phyloP scores from a whole-genome alignment of 2,797 vertebrate genomes.

The Tauraco hartlaubi region DNA sequence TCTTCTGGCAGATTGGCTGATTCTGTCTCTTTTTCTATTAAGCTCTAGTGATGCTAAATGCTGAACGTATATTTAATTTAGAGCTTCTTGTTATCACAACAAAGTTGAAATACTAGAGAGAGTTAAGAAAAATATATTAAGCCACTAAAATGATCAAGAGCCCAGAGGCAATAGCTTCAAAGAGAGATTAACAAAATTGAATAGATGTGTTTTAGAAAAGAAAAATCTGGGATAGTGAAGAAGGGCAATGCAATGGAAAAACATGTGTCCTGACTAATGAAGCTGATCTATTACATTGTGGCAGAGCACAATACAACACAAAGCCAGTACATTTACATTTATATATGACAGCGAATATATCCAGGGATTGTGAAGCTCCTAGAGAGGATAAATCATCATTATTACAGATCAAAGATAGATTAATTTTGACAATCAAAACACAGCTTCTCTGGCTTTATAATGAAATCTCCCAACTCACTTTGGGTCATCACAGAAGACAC shows the following conservation, averaged over 20 bases:
- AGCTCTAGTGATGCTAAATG: neutral
- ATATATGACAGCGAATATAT: neutral
- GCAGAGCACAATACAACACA: neutral
- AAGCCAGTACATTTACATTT: neutral
- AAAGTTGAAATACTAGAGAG: neutral
- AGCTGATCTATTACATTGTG: neutral
- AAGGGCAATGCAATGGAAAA: neutral
- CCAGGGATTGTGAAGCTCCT: constrained; percentile 8
- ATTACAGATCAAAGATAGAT: constrained; percentile 28
- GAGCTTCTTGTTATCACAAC: neutral
- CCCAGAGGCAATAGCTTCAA: neutral
- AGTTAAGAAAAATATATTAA: neutral
- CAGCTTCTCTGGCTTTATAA: constrained; percentile 19
- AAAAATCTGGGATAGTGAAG: neutral
- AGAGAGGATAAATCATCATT: constrained; percentile 11
- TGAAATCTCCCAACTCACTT: neutral
- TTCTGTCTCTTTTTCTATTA: neutral
- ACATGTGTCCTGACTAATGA: neutral
- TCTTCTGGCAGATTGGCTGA: neutral
- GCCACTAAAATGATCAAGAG: neutral
- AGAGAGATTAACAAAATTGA: neutral
- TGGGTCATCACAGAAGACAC: neutral
- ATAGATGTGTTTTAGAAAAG: neutral
- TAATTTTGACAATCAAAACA: constrained; percentile 45
- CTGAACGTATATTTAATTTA: neutral